Conservation (phyloP, 2,113 vertebrate genomes). For the Corythaixoides concolor region DNA sequence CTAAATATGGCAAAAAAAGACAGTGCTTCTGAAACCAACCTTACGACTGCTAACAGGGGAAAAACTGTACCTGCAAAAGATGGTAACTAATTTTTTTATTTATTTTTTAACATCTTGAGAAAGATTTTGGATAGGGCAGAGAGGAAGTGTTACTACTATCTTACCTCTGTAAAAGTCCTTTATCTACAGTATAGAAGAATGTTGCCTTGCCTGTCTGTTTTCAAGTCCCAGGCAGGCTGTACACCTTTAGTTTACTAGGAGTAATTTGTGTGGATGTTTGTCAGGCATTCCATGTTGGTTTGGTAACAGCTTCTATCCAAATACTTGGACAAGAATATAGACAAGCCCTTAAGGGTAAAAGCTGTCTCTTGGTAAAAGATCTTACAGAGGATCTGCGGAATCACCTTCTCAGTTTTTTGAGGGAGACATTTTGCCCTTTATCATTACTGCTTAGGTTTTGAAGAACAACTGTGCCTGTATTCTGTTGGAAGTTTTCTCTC, state of each 20-base stretch:
- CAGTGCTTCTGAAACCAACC: constrained; percentile 47
- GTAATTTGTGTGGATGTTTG: not conserved
- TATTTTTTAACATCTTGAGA: not conserved
- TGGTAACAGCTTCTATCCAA: not conserved
- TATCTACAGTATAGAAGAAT: not conserved
- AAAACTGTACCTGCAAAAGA: constrained; percentile 65
- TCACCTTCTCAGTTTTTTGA: not conserved
- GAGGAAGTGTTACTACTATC: not conserved
- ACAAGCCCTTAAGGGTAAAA: not conserved
- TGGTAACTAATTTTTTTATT: constrained; percentile 51
- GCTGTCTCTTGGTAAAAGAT: not conserved
- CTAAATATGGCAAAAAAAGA: constrained; percentile 67
- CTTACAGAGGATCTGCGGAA: not conserved
- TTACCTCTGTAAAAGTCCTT: not conserved
- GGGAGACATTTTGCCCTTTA: not conserved
- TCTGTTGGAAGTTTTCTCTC: not conserved
- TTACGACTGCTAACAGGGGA: constrained; percentile 34
- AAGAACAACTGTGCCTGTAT: not conserved
- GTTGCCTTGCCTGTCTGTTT: not conserved
- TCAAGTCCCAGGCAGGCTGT: not conserved
- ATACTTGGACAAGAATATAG: not conserved
- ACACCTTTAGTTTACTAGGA: not conserved
- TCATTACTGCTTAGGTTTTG: not conserved
- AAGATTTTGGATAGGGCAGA: not conserved
- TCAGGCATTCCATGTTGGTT: not conserved